A percentile compares a stretch with the other conserved stretches of the same genome.
Evolutionary conservation across 2,113 vertebrate genomes (phyloP).

Genomic region (Silurus glanis): DNA sequence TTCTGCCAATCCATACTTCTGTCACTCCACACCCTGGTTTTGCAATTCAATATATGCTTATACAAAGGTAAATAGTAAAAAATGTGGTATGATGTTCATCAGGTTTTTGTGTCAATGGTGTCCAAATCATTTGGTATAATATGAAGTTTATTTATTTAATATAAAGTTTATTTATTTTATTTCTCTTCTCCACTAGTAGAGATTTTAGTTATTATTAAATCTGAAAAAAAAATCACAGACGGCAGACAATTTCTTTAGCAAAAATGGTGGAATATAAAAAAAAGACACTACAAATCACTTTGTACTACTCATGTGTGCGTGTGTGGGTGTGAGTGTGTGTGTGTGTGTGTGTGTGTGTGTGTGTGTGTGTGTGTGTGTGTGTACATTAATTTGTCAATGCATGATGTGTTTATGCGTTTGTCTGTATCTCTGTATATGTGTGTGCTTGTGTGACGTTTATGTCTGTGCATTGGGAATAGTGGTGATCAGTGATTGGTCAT

Average conservation of each 20-base stretch:
- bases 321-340: constrained; percentile 32
- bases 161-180: neutral
- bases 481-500: neutral
- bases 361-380: constrained; percentile 13
- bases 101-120: neutral
- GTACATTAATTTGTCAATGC: neutral
- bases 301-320: constrained; percentile 45
- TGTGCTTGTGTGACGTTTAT: too few species aligned
- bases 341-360: constrained; percentile 29
- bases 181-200: neutral
- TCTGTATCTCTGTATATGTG: too few species aligned
- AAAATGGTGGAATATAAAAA: constrained; percentile 10
- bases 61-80: constrained; percentile 1
- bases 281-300: constrained; percentile 50
- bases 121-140: neutral
- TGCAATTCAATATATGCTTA: constrained; percentile 11
- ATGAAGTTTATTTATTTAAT: neutral
- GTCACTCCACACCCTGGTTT: neutral
- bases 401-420: too few species aligned
- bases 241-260: constrained; percentile 9
- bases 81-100: neutral
- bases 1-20: constrained; percentile 35
- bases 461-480: neutral
- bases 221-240: neutral
- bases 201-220: neutral